Evolutionary conservation across 1,140 invertebrate genomes (phyloP).

Genomic region (Orius insidiosus): DNA sequence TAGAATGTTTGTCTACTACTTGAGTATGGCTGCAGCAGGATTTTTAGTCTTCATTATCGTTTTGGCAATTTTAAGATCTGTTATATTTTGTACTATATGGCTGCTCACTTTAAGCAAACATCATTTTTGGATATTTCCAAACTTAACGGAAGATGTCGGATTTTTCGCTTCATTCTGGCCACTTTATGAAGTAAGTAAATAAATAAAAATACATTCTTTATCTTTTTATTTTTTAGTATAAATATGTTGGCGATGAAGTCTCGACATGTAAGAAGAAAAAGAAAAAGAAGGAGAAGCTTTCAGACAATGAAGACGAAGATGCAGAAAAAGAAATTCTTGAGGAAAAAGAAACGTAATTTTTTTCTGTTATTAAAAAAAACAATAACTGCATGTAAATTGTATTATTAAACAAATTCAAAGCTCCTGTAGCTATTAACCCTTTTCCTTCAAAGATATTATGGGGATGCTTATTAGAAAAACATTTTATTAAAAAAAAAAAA

Average conservation of each 20-base stretch:
- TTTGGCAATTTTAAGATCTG: conserved; percentile 69
- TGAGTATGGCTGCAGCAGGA: conserved; percentile 82
- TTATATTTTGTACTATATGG: conserved; percentile 89
- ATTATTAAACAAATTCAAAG: not conserved
- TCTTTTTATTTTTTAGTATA: conserved; percentile 18
- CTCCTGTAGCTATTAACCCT: too few relatives aligned
- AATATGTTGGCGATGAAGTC: conserved; percentile 18
- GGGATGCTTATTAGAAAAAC: too few relatives aligned
- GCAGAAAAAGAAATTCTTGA: conserved; percentile 3
- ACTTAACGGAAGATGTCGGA: conserved; percentile 95
- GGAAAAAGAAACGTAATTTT: conserved; percentile 22
- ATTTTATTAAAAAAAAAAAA: too few relatives aligned
- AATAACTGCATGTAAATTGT: too few relatives aligned
- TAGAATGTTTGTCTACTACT: conserved; percentile 87
- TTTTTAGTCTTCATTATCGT: conserved; percentile 87
- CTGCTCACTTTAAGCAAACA: conserved; percentile 71
- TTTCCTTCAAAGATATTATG: too few relatives aligned
- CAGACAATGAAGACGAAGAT: conserved; percentile 21
- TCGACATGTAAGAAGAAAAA: conserved; percentile 42
- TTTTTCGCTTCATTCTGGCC: conserved; percentile 98
- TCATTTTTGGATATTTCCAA: conserved; percentile 93
- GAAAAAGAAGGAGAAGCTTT: conserved; percentile 39
- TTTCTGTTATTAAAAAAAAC: not conserved
- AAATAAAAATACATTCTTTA: too few relatives aligned
- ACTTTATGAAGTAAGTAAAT: conserved; percentile 60